A percentile compares a stretch with the other conserved stretches of the same genome.
These are phyloP conservation scores for Microcaecilia unicolor DNA, from an alignment of 2,797 vertebrate genomes.

Conservation along the genomic window DNA sequence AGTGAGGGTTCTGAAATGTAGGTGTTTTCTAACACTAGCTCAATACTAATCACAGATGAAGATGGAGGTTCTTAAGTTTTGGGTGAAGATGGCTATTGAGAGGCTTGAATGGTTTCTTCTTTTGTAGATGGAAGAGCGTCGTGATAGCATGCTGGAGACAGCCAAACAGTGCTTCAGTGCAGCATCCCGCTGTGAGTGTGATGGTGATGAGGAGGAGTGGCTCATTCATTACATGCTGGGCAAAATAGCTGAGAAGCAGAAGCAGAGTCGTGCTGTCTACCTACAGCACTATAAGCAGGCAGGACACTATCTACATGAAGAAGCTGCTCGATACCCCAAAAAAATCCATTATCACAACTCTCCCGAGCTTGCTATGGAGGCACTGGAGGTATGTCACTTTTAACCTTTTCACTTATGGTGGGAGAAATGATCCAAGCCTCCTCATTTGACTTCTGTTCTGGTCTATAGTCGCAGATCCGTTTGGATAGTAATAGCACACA, in stretches of 20 bases:
- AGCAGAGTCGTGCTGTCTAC: conserved; percentile 68
- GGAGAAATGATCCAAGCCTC: neutral
- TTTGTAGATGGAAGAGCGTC: conserved; percentile 80
- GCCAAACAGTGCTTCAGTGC: conserved; percentile 84
- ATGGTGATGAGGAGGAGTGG: conserved; percentile 95
- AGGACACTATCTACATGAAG: conserved; percentile 84
- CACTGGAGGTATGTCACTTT: conserved; percentile 96
- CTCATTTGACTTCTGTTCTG: no score
- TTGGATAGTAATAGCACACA: no score
- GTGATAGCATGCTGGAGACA: conserved; percentile 85
- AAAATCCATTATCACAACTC: conserved; percentile 98
- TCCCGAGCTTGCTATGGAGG: conserved; percentile 94
- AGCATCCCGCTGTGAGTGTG: conserved; percentile 80
- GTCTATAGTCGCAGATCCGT: no score
- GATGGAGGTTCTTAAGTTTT: no score
- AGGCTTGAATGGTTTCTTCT: no score
- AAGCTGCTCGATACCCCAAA: conserved; percentile 90
- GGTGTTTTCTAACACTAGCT: no score
- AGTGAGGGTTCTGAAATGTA: no score
- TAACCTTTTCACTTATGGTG: no score
- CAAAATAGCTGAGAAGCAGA: conserved; percentile 92
- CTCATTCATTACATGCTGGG: conserved; percentile 97
- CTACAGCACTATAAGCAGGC: conserved; percentile 88
- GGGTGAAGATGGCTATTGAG: no score
- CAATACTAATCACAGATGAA: no score